These are phyloP conservation scores for Papilio machaon DNA, from an alignment of 1,140 invertebrate genomes.

Conservation along the genomic window DNA sequence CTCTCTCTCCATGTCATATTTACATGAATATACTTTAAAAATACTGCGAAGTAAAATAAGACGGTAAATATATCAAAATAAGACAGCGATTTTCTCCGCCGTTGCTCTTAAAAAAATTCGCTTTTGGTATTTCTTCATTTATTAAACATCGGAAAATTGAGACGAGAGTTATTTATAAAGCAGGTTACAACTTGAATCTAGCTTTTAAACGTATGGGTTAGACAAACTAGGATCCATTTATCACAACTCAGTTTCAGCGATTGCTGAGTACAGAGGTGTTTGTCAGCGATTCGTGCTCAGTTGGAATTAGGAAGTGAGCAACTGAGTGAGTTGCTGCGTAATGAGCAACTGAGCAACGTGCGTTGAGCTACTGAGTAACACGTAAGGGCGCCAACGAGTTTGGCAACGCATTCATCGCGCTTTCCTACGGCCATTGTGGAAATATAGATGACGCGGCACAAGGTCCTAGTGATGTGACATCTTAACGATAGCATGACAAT, in stretches of 20 bases:
- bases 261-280: background rate
- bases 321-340: background rate
- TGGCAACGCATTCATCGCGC: constrained; percentile 58
- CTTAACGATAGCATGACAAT: constrained; percentile 30
- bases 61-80: constrained; percentile 30
- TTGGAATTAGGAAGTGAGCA: background rate
- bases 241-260: constrained; percentile 8
- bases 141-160: background rate
- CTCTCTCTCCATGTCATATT: constrained; percentile 16
- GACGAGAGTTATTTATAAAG: background rate
- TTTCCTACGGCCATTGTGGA: constrained; percentile 39
- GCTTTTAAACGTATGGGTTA: background rate
- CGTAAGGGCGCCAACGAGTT: constrained; percentile 43
- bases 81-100: background rate
- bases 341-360: background rate
- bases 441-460: constrained; percentile 1
- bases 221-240: background rate
- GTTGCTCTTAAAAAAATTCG: background rate
- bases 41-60: constrained; percentile 24
- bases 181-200: background rate
- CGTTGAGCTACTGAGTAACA: background rate
- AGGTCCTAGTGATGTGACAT: background rate
- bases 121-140: background rate
- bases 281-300: constrained; percentile 17
- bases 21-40: constrained; percentile 37